Base-by-base conservation (phyloP, 2,113 vertebrate genomes). In the Thomomys bottae region DNA sequence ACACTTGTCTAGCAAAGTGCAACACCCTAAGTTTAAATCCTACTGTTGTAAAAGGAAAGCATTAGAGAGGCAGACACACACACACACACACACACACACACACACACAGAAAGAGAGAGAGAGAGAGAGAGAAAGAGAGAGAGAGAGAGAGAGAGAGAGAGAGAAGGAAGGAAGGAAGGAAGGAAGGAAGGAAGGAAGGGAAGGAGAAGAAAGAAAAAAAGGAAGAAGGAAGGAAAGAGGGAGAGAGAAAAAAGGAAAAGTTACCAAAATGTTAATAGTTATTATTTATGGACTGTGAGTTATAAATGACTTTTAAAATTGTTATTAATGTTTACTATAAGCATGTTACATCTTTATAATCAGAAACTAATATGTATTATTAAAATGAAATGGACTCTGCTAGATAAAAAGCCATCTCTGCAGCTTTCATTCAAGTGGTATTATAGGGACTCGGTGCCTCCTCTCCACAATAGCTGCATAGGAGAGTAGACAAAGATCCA, bases 321-420 rank as follows among this genome's bases (percentile, higher is more conserved):
- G 79, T 70, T 87, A 78, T 95, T 78, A 89, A 84, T 83, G 75
- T 87, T 94, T 11, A 17, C 45, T 88, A 93, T 84, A 87, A 93
- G 68, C n/a, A 78, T 81, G 30, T 70, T 93, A 91, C 88, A 86
- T 76, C 75, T 96, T 73, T 90, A 82, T 87, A 95, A 78, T 91
- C 78, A 77, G 84, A 81, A 95, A 93, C 72, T 89, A 93, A 89
- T 84, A 82, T 38, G 59, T 87, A 84, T 90, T 92, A 84, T 94
- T 96, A 93, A 84, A 89, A 67, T 10, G 42, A 89, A 92, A 63
- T 84, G 90, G 94, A 57, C 20, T 73, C 84, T 78, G 24, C 49
- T 77, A 79, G 84, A 77, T 84, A 63, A 42, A 92, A 92, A 45
- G 64, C 84, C 59, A 26, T 80, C 87, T 90, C 76, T 34, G 4